Evolutionary conservation across 2,113 vertebrate genomes (phyloP).

Genomic region (Morone chrysops): DNA sequence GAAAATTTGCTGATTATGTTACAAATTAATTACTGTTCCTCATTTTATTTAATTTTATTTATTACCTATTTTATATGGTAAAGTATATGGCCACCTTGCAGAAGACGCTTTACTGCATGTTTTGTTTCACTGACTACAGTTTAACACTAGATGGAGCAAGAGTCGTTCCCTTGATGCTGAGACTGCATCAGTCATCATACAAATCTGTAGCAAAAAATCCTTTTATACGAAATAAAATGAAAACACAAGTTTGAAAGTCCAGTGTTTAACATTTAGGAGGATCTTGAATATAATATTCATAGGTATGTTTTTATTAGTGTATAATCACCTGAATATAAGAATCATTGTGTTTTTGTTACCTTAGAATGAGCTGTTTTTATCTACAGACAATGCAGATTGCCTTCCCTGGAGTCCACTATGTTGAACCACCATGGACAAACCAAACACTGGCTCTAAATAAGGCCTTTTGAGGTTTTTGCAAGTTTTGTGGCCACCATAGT

Average conservation of each 20-base stretch:
- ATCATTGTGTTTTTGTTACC: too few relatives aligned
- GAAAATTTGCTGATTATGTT: not conserved
- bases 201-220: not conserved
- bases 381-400: too few relatives aligned
- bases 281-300: too few relatives aligned
- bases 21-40: not conserved
- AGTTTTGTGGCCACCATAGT: too few relatives aligned
- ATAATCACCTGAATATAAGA: too few relatives aligned
- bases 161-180: not conserved
- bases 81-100: not conserved
- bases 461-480: too few relatives aligned
- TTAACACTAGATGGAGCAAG: conserved; percentile 71
- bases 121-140: conserved; percentile 10
- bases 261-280: too few relatives aligned
- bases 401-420: too few relatives aligned
- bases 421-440: too few relatives aligned
- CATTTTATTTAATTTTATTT: not conserved
- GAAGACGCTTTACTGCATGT: not conserved
- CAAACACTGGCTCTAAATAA: too few relatives aligned
- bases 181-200: conserved; percentile 5
- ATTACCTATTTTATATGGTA: not conserved
- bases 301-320: too few relatives aligned
- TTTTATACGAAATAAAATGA: not conserved
- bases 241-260: not conserved
- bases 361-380: too few relatives aligned